A percentile compares a stretch with the other conserved stretches of the same genome.
Conservation (phyloP, 2,888 invertebrate genomes). For the Eueremaeus valkanovi region DNA sequence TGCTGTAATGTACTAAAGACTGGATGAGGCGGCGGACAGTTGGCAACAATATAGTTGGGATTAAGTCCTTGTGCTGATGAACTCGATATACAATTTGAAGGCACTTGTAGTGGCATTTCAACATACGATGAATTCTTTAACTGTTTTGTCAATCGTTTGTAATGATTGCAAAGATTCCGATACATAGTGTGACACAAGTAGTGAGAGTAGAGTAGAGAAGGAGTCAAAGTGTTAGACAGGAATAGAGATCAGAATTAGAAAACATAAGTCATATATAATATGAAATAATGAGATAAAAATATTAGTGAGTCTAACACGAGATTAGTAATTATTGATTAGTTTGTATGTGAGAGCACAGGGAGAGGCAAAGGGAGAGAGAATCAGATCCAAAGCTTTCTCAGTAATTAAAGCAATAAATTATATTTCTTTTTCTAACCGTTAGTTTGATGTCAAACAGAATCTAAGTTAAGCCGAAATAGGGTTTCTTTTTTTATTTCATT, state of each 20-base stretch:
- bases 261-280: neutral
- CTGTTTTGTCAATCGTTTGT: neutral
- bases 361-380: too few relatives aligned
- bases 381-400: neutral
- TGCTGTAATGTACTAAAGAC: conserved; percentile 39
- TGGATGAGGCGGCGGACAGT: conserved; percentile 22
- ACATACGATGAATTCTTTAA: conserved; percentile 32
- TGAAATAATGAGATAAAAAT: neutral
- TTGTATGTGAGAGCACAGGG: too few relatives aligned
- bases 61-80: conserved; percentile 32
- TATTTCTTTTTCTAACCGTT: neutral
- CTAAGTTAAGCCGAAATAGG: neutral
- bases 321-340: conserved; percentile 24
- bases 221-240: neutral
- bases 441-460: conserved; percentile 2
- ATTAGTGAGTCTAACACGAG: neutral
- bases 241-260: neutral
- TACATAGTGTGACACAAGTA: too few relatives aligned
- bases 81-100: conserved; percentile 29
- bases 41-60: conserved; percentile 16
- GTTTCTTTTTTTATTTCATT: neutral
- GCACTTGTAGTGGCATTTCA: conserved; percentile 36
- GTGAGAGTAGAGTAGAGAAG: neutral
- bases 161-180: neutral
- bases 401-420: conserved; percentile 31